A percentile compares a stretch with the other conserved stretches of the same genome.
Conservation (phyloP, 2,888 invertebrate genomes). For the Thumatha senex region DNA sequence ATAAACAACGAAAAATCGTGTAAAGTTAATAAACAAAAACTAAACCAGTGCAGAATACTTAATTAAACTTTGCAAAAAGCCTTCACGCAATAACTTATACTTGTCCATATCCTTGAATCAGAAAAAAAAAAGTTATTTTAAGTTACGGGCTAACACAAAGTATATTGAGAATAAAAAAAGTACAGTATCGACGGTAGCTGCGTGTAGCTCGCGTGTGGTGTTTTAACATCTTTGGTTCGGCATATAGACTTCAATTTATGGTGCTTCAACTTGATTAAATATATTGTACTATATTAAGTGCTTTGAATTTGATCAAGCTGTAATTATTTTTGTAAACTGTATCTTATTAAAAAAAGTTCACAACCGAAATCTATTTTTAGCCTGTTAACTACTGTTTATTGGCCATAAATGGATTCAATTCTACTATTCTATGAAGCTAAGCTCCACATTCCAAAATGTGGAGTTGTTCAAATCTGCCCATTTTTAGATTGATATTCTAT, state of each 20-base stretch:
- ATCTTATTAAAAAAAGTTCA: no score
- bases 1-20: no score
- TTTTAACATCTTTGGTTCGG: slow-evolving; percentile 2
- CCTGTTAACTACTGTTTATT: no score
- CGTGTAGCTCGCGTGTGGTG: slow-evolving; percentile 52
- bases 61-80: neutral
- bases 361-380: no score
- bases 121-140: slow-evolving; percentile 59
- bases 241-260: no score
- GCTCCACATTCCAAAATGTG: no score
- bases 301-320: neutral
- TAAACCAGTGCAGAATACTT: neutral
- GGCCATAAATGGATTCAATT: no score
- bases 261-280: no score
- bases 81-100: slow-evolving; percentile 56
- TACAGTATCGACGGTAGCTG: slow-evolving; percentile 61
- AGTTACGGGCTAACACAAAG: slow-evolving; percentile 54
- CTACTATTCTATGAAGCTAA: no score
- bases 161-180: slow-evolving; percentile 58
- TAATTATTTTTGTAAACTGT: neutral
- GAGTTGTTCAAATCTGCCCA: no score
- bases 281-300: neutral
- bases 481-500: no score
- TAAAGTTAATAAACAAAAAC: no score
- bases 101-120: slow-evolving; percentile 58